Evolutionary conservation across 2,888 invertebrate genomes (phyloP).

Genomic region (Drosophila barbarae): DNA sequence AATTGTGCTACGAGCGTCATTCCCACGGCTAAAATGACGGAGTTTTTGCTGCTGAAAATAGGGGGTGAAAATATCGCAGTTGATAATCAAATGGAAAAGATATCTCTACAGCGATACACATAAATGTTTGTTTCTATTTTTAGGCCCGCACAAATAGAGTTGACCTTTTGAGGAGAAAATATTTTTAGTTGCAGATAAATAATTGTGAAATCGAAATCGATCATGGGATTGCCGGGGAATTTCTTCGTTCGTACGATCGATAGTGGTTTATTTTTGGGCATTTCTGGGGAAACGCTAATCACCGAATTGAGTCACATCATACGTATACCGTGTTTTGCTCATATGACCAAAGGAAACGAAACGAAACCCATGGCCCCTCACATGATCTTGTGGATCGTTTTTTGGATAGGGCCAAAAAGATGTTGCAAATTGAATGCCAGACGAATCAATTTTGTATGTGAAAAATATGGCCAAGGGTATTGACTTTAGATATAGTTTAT

Average conservation of each 20-base stretch:
- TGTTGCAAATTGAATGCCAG: constrained; percentile 14
- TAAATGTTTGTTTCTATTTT: constrained; percentile 17
- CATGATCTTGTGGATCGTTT: constrained; percentile 14
- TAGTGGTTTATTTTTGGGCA: constrained; percentile 30
- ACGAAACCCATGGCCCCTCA: constrained; percentile 6
- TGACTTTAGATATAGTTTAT: background rate
- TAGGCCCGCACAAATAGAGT: constrained; percentile 30
- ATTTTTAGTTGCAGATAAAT: constrained; percentile 27
- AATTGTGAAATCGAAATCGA: constrained; percentile 37
- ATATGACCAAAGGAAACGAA: constrained; percentile 16
- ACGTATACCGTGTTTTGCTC: constrained; percentile 3
- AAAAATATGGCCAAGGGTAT: background rate
- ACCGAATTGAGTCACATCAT: constrained; percentile 33
- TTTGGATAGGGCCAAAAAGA: background rate
- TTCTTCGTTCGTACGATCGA: constrained; percentile 14
- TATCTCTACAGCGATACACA: background rate
- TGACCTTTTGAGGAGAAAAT: constrained; percentile 40
- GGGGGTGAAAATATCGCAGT: background rate
- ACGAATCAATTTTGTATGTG: constrained; percentile 1
- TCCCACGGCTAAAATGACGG: background rate
- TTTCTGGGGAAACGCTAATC: constrained; percentile 19
- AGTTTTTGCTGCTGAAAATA: too few species aligned
- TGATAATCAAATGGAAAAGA: constrained; percentile 23
- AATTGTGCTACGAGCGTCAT: constrained; percentile 19
- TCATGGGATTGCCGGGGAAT: constrained; percentile 11